phyloP scores from a whole-genome alignment of 2,113 vertebrate genomes.

The Upupa epops region DNA sequence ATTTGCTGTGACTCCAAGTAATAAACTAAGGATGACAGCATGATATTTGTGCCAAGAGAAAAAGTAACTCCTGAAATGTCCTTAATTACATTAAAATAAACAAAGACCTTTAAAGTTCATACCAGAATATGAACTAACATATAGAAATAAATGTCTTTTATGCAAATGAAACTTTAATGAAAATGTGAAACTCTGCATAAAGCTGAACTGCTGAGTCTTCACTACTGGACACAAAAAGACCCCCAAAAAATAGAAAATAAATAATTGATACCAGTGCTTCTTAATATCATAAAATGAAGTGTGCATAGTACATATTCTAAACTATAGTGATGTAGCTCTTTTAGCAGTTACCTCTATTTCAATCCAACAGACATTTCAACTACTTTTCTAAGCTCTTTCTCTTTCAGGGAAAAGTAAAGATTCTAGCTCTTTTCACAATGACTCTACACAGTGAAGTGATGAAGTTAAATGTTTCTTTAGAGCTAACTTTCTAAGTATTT shows the following conservation, averaged over 20 bases:
- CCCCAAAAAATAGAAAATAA: neutral
- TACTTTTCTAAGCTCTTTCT: neutral
- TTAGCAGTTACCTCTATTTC: neutral
- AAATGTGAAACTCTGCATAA: neutral
- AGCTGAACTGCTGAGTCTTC: neutral
- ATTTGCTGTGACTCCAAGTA: neutral
- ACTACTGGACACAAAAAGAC: neutral
- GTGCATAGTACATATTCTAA: neutral
- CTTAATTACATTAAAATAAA: neutral
- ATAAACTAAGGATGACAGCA: neutral
- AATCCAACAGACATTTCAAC: neutral
- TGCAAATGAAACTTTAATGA: neutral
- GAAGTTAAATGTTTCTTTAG: neutral
- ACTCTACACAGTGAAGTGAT: neutral
- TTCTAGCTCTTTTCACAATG: neutral
- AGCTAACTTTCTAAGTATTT: neutral
- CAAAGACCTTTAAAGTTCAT: neutral
- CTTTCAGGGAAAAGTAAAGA: neutral
- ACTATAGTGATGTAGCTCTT: neutral
- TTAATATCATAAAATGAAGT: neutral
- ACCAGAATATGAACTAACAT: neutral
- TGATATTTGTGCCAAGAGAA: neutral
- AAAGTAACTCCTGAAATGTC: neutral
- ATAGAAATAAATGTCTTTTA: neutral
- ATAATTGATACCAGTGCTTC: neutral